Conservation (phyloP, 2,113 vertebrate genomes). For the Nipponia nippon region DNA sequence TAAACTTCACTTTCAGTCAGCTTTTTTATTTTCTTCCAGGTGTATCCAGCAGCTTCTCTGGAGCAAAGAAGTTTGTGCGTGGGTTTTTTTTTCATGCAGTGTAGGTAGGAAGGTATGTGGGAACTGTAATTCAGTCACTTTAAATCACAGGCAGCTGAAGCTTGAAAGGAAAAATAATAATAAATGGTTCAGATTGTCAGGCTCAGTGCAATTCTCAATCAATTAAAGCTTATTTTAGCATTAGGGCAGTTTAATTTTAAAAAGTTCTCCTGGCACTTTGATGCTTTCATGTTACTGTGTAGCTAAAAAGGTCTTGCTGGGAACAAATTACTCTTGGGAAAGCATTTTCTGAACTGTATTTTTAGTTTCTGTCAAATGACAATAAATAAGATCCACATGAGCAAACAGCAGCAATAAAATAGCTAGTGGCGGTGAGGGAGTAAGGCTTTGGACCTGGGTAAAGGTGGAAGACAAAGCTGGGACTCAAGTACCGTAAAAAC, state of each 20-base stretch:
- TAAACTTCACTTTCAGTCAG: not conserved
- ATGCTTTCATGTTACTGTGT: not conserved
- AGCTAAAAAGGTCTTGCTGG: conserved; percentile 32
- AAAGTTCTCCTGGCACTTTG: conserved; percentile 27
- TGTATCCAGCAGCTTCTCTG: not conserved
- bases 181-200: conserved; percentile 39
- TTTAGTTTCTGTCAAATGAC: not conserved
- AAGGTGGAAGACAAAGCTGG: not conserved
- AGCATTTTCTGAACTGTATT: not conserved
- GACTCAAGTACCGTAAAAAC: not conserved
- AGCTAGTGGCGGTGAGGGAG: not conserved
- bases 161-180: conserved; percentile 53
- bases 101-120: conserved; percentile 31
- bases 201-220: conserved; percentile 36
- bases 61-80: not conserved
- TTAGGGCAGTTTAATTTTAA: conserved; percentile 14
- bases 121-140: conserved; percentile 45
- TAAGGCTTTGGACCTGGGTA: not conserved
- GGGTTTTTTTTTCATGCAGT: not conserved
- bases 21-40: conserved; percentile 7
- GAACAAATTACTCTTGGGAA: conserved; percentile 14
- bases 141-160: conserved; percentile 40
- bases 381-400: conserved; percentile 8
- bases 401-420: not conserved
- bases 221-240: conserved; percentile 64